A percentile compares a stretch with the other conserved stretches of the same genome.
Conservation (phyloP, 2,888 invertebrate genomes). For the Caenorhabditis sp. region DNA sequence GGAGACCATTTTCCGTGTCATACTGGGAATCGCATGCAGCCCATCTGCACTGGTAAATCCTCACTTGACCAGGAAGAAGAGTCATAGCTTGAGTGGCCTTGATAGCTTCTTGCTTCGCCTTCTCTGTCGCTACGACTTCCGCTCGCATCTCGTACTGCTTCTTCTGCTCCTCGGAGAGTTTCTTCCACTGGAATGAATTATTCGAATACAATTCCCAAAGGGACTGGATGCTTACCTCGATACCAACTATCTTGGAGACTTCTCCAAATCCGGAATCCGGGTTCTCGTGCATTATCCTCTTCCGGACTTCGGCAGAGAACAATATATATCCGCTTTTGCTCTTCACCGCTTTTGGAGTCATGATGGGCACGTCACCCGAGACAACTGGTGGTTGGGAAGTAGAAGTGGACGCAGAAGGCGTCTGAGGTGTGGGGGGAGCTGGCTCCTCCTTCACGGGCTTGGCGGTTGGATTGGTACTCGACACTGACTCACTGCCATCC, state of each 20-base stretch:
- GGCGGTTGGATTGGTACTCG: slow-evolving; percentile 23
- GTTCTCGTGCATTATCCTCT: slow-evolving; percentile 93
- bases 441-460: slow-evolving; percentile 34
- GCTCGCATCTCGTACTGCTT: slow-evolving; percentile 96
- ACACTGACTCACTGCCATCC: slow-evolving; percentile 64
- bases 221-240: slow-evolving; percentile 85
- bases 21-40: slow-evolving; percentile 95
- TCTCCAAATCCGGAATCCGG: slow-evolving; percentile 95
- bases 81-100: slow-evolving; percentile 64
- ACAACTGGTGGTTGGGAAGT: slow-evolving; percentile 4
- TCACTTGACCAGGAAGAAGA: slow-evolving; percentile 83
- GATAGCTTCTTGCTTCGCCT: slow-evolving; percentile 79
- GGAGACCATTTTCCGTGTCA: slow-evolving; percentile 91
- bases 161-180: slow-evolving; percentile 91
- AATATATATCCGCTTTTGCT: slow-evolving; percentile 93
- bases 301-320: slow-evolving; percentile 96
- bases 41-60: slow-evolving; percentile 86
- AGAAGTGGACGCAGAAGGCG: slow-evolving; percentile 15
- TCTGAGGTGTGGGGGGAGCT: slow-evolving; percentile 23
- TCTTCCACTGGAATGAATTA: slow-evolving; percentile 90
- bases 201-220: neutral
- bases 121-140: slow-evolving; percentile 88
- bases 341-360: slow-evolving; percentile 75
- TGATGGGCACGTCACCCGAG: slow-evolving; percentile 13
- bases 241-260: slow-evolving; percentile 88